These are phyloP conservation scores for Idaea biselata DNA, from an alignment of 2,888 invertebrate species.

Conservation along the genomic window DNA sequence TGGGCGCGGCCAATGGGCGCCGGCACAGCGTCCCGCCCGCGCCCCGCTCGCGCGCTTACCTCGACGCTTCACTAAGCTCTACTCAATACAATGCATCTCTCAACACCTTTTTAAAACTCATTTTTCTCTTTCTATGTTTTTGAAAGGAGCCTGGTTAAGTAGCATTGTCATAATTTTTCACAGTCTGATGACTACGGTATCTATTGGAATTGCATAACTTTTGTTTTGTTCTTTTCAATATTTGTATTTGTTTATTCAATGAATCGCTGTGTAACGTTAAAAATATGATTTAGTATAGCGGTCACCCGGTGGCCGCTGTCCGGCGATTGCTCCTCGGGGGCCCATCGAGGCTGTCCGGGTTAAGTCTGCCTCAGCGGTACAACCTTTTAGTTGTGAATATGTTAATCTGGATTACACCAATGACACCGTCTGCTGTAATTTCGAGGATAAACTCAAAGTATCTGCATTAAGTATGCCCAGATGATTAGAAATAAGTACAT, in stretches of 20 bases:
- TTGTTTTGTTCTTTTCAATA: slow-evolving; percentile 1
- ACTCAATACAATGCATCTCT: slow-evolving; percentile 44
- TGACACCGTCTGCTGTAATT: slow-evolving; percentile 59
- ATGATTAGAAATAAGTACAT: slow-evolving; percentile 33
- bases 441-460: slow-evolving; percentile 63
- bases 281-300: slow-evolving; percentile 28
- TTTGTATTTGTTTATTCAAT: background rate
- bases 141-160: slow-evolving; percentile 26
- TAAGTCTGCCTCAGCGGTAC: slow-evolving; percentile 36
- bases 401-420: slow-evolving; percentile 64
- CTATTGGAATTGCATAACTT: slow-evolving; percentile 22
- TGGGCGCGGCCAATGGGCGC: slow-evolving; percentile 76
- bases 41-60: slow-evolving; percentile 37
- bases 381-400: slow-evolving; percentile 77
- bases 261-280: slow-evolving; percentile 5
- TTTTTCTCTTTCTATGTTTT: slow-evolving; percentile 28
- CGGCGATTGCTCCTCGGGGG: slow-evolving; percentile 60
- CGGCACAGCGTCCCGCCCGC: slow-evolving; percentile 37
- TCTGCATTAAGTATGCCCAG: slow-evolving; percentile 53
- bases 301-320: slow-evolving; percentile 64
- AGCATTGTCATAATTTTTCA: slow-evolving; percentile 30
- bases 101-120: slow-evolving; percentile 23
- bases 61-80: slow-evolving; percentile 44
- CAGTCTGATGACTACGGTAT: slow-evolving; percentile 21
- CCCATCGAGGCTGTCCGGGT: slow-evolving; percentile 40